Evolutionary conservation across 2,888 invertebrate species (phyloP).

Genomic region (Elmis aenea): DNA sequence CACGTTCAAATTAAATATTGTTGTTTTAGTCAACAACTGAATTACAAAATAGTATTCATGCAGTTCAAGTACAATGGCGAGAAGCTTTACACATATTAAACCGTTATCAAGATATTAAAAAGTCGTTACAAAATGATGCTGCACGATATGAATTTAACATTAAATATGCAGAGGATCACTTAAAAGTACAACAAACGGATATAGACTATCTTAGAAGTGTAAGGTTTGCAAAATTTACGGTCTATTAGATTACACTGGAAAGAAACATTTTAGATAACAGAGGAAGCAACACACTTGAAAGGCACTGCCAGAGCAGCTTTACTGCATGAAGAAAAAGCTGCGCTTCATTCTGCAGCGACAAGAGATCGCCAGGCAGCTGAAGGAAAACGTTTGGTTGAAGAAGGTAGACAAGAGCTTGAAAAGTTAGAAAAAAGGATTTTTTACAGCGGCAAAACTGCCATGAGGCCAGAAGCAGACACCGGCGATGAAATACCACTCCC

Average conservation of each 20-base stretch:
- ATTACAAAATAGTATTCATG: conserved; percentile 77
- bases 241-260: not conserved
- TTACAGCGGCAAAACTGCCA: conserved; percentile 51
- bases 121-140: conserved; percentile 63
- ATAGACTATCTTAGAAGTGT: conserved; percentile 64
- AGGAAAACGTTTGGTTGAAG: conserved; percentile 65
- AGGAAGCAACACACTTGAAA: conserved; percentile 69
- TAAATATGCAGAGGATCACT: conserved; percentile 61
- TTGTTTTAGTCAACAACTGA: conserved; percentile 63
- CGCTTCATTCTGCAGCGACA: conserved; percentile 61
- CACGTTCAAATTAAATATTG: too few relatives aligned
- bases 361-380: conserved; percentile 60
- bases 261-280: conserved; percentile 54
- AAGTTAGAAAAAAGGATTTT: conserved; percentile 73
- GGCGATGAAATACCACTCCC: conserved; percentile 31
- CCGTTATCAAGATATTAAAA: conserved; percentile 69
- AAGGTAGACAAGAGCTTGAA: conserved; percentile 67
- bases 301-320: conserved; percentile 65
- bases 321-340: conserved; percentile 64
- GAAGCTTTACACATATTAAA: conserved; percentile 75
- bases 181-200: conserved; percentile 66
- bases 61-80: conserved; percentile 74
- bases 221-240: too few relatives aligned
- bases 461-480: conserved; percentile 38
- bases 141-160: conserved; percentile 71